A percentile compares a stretch with the other conserved stretches of the same genome.
Evolutionary conservation across 2,113 vertebrate species (phyloP).

Genomic region (Bothrops jararaca): DNA sequence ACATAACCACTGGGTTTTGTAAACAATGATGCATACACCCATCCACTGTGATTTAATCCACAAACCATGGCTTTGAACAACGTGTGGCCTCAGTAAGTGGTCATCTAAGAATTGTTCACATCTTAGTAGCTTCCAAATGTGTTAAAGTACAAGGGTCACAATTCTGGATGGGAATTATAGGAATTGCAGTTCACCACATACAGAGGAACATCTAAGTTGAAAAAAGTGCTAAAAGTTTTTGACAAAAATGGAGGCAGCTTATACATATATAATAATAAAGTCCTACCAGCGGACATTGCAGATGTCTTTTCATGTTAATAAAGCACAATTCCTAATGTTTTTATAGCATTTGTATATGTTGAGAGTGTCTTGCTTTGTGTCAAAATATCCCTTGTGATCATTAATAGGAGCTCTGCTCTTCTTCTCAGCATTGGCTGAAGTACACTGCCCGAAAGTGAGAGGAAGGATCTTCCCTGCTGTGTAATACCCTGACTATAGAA

Average conservation of each 20-base stretch:
- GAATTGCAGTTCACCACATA: not conserved
- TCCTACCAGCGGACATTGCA: not conserved
- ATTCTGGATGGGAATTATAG: not conserved
- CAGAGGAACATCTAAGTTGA: not conserved
- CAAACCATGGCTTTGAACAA: not conserved
- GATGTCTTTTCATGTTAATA: not conserved
- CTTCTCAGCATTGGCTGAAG: not conserved
- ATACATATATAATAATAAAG: not conserved
- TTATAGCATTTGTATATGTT: not conserved
- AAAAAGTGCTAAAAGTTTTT: not conserved
- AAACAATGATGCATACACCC: not conserved
- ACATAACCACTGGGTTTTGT: not conserved
- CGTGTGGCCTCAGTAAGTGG: not conserved
- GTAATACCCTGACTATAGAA: not conserved
- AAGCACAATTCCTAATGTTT: not conserved
- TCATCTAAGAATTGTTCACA: not conserved
- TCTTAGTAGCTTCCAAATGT: not conserved
- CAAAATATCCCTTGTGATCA: not conserved
- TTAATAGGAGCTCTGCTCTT: not conserved
- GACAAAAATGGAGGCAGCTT: not conserved
- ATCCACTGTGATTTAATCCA: not conserved
- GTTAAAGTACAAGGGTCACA: not conserved
- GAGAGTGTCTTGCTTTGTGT: not conserved
- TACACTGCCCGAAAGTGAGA: not conserved
- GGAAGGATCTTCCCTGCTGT: not conserved